Evolutionary conservation across 92 coral and sea anemone genomes (phyloP).

Genomic region (Epizoanthus rinbou): DNA sequence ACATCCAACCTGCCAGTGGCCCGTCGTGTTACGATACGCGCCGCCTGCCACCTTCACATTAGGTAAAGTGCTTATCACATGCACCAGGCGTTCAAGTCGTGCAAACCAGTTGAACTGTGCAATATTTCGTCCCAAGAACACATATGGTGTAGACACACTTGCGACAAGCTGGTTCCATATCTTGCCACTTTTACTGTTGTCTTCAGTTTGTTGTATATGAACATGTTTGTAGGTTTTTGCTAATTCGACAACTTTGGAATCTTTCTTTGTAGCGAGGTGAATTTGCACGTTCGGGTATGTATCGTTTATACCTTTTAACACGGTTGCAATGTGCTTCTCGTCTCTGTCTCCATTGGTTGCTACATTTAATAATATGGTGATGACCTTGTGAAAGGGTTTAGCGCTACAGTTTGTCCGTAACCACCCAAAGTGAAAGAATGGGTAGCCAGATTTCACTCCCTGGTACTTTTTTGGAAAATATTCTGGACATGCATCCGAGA

Average conservation of each 20-base stretch:
- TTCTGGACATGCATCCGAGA: slow-evolving; percentile 55
- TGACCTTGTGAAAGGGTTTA: slow-evolving; percentile 37
- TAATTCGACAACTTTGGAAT: neutral
- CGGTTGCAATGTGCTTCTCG: slow-evolving; percentile 39
- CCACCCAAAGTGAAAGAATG: slow-evolving; percentile 55
- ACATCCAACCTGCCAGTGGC: slow-evolving; percentile 58
- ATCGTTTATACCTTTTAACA: slow-evolving; percentile 41
- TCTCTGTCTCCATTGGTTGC: slow-evolving; percentile 35
- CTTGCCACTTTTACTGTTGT: slow-evolving; percentile 14
- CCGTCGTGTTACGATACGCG: slow-evolving; percentile 48
- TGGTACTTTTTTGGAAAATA: slow-evolving; percentile 25
- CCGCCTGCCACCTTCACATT: slow-evolving; percentile 53
- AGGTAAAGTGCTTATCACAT: slow-evolving; percentile 40
- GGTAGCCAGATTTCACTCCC: slow-evolving; percentile 51
- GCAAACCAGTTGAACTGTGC: slow-evolving; percentile 35
- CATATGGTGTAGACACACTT: slow-evolving; percentile 41
- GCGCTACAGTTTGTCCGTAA: slow-evolving; percentile 36
- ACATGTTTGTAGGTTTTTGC: slow-evolving; percentile 17
- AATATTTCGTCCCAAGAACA: slow-evolving; percentile 47
- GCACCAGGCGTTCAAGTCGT: slow-evolving; percentile 51
- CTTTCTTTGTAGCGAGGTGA: slow-evolving; percentile 36
- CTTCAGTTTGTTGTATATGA: neutral
- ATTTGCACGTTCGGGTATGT: slow-evolving; percentile 44
- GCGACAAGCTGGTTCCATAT: slow-evolving; percentile 45
- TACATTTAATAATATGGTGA: slow-evolving; percentile 48